Conservation (phyloP, 1,140 invertebrate species). For the Nephila pilipes region DNA sequence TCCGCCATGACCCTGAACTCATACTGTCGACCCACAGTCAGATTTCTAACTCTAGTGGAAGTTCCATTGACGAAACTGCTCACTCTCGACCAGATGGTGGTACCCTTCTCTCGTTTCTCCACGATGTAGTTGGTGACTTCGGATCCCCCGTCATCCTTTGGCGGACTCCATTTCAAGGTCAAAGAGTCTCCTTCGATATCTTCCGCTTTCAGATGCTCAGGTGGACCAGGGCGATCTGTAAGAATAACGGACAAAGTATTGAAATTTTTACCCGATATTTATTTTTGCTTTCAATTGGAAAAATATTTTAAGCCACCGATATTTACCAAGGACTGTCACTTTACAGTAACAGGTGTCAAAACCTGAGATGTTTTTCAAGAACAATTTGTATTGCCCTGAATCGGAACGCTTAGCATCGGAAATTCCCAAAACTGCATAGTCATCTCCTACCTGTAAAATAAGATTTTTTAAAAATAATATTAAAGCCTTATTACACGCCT, state of each 20-base stretch:
- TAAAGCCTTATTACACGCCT: too few relatives aligned
- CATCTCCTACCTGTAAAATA: constrained; percentile 87
- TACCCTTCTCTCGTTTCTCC: constrained; percentile 92
- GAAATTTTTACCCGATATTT: background rate
- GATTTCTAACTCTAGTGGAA: constrained; percentile 93
- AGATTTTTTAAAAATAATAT: too few relatives aligned
- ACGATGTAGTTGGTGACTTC: constrained; percentile 98
- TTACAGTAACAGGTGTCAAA: constrained; percentile 96
- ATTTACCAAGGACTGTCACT: constrained; percentile 90
- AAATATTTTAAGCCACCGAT: background rate
- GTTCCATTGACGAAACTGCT: constrained; percentile 95
- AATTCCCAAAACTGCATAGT: constrained; percentile 92
- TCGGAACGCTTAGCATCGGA: constrained; percentile 95
- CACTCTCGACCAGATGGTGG: constrained; percentile 92
- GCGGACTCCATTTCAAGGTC: constrained; percentile 97
- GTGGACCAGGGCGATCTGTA: constrained; percentile 91
- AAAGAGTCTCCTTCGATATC: constrained; percentile 97
- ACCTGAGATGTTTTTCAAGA: constrained; percentile 96
- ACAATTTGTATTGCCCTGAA: constrained; percentile 94
- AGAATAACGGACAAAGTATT: constrained; percentile 86
- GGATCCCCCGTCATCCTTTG: constrained; percentile 96
- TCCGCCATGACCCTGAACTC: constrained; percentile 99
- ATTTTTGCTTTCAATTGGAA: background rate
- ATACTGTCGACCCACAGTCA: constrained; percentile 94
- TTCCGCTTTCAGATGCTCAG: constrained; percentile 92